A percentile compares a stretch with the other conserved stretches of the same genome.
Conservation (phyloP, 2,888 invertebrate species). For the Idaea aversata region DNA sequence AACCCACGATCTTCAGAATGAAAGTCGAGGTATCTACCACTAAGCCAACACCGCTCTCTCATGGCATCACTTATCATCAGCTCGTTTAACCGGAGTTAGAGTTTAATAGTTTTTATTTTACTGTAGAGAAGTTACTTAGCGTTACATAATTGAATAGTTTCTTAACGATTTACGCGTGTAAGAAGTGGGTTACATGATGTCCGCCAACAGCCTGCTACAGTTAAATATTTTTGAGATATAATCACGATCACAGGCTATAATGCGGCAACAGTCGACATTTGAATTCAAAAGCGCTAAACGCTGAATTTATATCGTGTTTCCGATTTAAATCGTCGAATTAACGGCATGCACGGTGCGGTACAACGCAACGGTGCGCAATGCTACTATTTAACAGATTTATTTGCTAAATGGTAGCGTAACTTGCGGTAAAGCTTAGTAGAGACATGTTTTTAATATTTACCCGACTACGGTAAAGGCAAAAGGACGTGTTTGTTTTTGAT, state of each 20-base stretch:
- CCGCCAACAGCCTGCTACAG: background rate
- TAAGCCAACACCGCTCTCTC: too few relatives aligned
- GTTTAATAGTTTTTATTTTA: too few relatives aligned
- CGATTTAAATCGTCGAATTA: conserved; percentile 76
- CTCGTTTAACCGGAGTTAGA: too few relatives aligned
- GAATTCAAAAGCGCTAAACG: conserved; percentile 68
- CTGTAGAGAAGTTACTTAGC: too few relatives aligned
- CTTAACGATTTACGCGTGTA: too few relatives aligned
- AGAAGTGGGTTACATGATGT: too few relatives aligned
- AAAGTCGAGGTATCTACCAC: too few relatives aligned
- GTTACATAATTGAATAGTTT: too few relatives aligned
- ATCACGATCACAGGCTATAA: conserved; percentile 32
- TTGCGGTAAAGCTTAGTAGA: conserved; percentile 17
- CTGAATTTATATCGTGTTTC: conserved; percentile 73
- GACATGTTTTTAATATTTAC: background rate
- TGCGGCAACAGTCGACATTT: conserved; percentile 45
- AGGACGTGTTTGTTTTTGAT: too few relatives aligned
- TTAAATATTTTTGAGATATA: conserved; percentile 8
- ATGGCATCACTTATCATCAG: too few relatives aligned
- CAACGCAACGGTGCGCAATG: conserved; percentile 33
- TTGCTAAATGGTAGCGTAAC: conserved; percentile 28
- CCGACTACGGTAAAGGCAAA: too few relatives aligned
- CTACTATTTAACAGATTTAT: conserved; percentile 60
- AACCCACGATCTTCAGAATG: too few relatives aligned
- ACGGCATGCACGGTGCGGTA: conserved; percentile 41